These are phyloP conservation scores for Eupithecia insigniata DNA, from an alignment of 2,888 invertebrate genomes.

Conservation along the genomic window DNA sequence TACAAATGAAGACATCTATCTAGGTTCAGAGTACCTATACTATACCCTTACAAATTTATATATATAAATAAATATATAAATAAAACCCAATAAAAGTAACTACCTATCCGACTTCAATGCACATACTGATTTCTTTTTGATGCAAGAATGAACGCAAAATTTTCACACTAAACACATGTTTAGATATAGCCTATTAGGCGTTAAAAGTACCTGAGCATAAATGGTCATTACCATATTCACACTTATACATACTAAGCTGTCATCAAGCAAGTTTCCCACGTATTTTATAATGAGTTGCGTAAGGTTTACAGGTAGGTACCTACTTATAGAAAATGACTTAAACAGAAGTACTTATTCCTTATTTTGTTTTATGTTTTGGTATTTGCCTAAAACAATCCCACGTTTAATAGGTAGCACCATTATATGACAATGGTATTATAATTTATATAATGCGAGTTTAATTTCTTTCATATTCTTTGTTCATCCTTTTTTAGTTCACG, in stretches of 20 bases:
- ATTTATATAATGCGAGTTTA: neutral
- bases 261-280: constrained; percentile 22
- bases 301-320: neutral
- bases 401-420: neutral
- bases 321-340: neutral
- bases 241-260: constrained; percentile 6
- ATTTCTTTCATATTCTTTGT: neutral
- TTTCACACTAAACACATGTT: neutral
- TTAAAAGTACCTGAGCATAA: neutral
- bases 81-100: neutral
- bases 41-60: neutral
- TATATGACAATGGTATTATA: neutral
- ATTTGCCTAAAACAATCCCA: neutral
- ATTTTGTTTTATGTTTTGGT: neutral
- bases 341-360: neutral
- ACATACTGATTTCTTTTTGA: neutral
- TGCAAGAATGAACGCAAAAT: neutral
- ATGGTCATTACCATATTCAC: neutral
- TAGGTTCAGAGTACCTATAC: neutral
- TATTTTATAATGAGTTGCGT: constrained; percentile 12
- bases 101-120: neutral
- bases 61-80: too few species aligned
- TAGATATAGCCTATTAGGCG: neutral
- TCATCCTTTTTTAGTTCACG: neutral
- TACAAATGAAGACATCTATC: too few species aligned